These are phyloP conservation scores for Cladopsammia gracilis DNA, from an alignment of 64 coral and sea anemone species.

Conservation along the genomic window DNA sequence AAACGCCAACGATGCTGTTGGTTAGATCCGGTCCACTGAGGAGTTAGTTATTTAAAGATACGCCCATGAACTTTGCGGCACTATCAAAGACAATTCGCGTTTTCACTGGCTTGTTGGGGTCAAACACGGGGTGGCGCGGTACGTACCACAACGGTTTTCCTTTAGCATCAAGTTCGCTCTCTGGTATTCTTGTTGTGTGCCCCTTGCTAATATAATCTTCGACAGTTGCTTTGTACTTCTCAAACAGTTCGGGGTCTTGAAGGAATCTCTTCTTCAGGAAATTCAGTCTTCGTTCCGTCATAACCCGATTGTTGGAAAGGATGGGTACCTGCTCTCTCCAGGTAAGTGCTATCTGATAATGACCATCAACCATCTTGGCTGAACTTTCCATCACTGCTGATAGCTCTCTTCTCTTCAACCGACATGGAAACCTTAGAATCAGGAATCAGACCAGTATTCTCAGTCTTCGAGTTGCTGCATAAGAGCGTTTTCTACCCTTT, in stretches of 20 bases:
- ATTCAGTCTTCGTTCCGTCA: conserved; percentile 41
- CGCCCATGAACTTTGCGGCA: too few species aligned
- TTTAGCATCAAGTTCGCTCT: neutral
- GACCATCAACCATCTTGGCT: neutral
- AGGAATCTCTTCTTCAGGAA: conserved; percentile 42
- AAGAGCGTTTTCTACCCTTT: neutral
- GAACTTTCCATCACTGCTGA: conserved; percentile 23
- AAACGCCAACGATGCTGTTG: too few species aligned
- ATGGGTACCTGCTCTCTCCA: conserved; percentile 43
- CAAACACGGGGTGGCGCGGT: conserved; percentile 49
- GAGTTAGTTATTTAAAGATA: too few species aligned
- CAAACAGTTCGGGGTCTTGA: conserved; percentile 1
- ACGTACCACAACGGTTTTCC: conserved; percentile 62
- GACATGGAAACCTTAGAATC: conserved; percentile 16
- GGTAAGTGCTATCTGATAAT: conserved; percentile 45
- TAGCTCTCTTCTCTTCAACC: conserved; percentile 52
- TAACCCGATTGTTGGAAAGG: conserved; percentile 27
- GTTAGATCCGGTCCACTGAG: too few species aligned
- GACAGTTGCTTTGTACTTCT: conserved; percentile 35
- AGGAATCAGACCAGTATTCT: neutral
- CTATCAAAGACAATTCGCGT: neutral
- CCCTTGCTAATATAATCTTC: neutral
- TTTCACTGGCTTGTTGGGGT: neutral
- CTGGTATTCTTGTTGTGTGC: conserved; percentile 30
- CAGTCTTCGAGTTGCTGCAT: conserved; percentile 31